Evolutionary conservation across 2,888 invertebrate genomes (phyloP).

Genomic region (Nomada fucata): DNA sequence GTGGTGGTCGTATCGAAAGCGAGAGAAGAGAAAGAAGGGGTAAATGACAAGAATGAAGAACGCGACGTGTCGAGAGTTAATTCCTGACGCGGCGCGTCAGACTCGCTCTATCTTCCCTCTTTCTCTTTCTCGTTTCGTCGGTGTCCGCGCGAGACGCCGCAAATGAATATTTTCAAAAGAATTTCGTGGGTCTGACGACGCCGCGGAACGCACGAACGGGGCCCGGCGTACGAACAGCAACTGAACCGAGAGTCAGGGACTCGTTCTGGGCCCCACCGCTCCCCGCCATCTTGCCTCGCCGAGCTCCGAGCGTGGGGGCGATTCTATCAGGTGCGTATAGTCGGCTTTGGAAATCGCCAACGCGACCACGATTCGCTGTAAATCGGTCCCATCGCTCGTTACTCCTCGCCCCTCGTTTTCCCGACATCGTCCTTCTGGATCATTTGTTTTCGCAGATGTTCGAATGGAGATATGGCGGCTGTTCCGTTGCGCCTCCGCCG

Average conservation of each 20-base stretch:
- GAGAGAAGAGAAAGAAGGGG: slow-evolving; percentile 22
- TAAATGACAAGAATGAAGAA: slow-evolving; percentile 38
- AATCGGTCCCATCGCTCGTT: slow-evolving; percentile 22
- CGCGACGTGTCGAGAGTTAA: slow-evolving; percentile 37
- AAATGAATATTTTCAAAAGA: slow-evolving; percentile 17
- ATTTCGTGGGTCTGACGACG: slow-evolving; percentile 17
- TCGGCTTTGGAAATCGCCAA: slow-evolving; percentile 42
- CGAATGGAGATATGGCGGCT: not conserved
- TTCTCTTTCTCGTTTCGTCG: slow-evolving; percentile 24
- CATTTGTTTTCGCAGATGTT: not conserved
- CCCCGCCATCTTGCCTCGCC: slow-evolving; percentile 73
- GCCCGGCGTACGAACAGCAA: slow-evolving; percentile 82
- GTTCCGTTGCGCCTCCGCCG: not conserved
- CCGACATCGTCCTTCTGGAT: not conserved
- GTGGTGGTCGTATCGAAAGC: not conserved
- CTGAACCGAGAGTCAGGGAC: slow-evolving; percentile 75
- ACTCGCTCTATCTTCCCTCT: slow-evolving; percentile 44
- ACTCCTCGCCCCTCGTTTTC: not conserved
- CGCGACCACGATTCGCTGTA: slow-evolving; percentile 24
- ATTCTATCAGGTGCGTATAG: slow-evolving; percentile 67
- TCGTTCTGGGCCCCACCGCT: slow-evolving; percentile 77
- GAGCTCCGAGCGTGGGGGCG: slow-evolving; percentile 52
- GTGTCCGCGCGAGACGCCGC: not conserved
- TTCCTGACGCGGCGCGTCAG: slow-evolving; percentile 28
- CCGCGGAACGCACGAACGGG: slow-evolving; percentile 79